Evolutionary conservation across 2,888 invertebrate genomes (phyloP).

Genomic region (Desoria tigrina): DNA sequence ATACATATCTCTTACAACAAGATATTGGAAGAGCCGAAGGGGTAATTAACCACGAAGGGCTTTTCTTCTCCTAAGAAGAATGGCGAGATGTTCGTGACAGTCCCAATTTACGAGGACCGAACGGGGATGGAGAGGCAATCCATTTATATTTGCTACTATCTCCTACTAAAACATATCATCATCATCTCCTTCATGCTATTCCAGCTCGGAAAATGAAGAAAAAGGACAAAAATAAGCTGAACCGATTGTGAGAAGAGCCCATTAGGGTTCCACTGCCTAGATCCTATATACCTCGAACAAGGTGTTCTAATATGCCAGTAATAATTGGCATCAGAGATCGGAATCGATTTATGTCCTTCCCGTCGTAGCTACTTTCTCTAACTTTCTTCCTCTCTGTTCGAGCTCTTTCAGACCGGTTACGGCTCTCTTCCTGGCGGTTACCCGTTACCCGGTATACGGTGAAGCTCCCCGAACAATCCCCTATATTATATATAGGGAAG

Average conservation of each 20-base stretch:
- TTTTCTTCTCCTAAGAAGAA: conserved; percentile 6
- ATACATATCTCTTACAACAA: too few species aligned
- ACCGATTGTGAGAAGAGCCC: conserved; percentile 23
- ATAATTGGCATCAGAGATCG: conserved; percentile 29
- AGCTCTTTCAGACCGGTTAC: too few species aligned
- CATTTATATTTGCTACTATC: conserved; percentile 14
- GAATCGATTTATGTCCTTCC: conserved; percentile 25
- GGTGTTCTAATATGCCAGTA: conserved; percentile 10
- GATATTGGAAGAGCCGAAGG: conserved; percentile 12
- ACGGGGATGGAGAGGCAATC: conserved; percentile 4
- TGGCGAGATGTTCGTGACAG: conserved; percentile 21
- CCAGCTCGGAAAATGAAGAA: conserved; percentile 26
- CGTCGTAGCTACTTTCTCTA: too few species aligned
- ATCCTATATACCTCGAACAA: background rate
- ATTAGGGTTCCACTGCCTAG: conserved; percentile 15
- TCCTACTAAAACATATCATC: background rate
- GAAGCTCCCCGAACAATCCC: too few species aligned
- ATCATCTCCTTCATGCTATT: background rate
- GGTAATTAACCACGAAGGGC: conserved; percentile 23
- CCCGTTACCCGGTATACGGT: too few species aligned
- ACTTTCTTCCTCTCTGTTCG: too few species aligned
- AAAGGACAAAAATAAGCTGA: conserved; percentile 34
- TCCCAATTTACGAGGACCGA: conserved; percentile 24
- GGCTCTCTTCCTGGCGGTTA: too few species aligned
- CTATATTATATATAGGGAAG: background rate